Evolutionary conservation across 2,888 invertebrate genomes (phyloP), one percentile per base, ranked within the genome.

Genomic region (Zeuzera pyrina): DNA sequence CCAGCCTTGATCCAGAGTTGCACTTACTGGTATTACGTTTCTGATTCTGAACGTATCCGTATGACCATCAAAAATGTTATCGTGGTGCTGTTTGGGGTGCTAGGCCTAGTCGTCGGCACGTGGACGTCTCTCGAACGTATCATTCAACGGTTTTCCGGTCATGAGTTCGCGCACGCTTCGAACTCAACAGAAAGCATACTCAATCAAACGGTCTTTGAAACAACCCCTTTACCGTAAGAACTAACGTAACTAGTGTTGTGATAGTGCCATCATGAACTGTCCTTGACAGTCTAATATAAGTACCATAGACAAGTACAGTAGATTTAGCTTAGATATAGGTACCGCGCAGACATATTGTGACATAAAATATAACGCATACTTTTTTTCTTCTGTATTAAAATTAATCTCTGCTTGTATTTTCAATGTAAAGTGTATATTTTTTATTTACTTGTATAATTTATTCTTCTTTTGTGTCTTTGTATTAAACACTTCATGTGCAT

Each of bases 1-100:
- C 97, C 97, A 6, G 95, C 97, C 0, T 78, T 95, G 40, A 92
- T 97, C 46, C 92, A 97, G 57, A 87, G 91, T 43, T 89, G 91
- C 63, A 91, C 92, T 0, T 91, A 90, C 62, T 95, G 94, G 93
- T 87, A 89, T 51, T 79, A 86, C 33, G 85, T 84, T 3, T 78
- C 81, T 1, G 85, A 87, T 8, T 57, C 77, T 0, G 83, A 84
- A 34, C 86, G 84, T 42, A 64, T 78, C 3, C 84, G 88, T 45
- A 84, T 90, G 74, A 47, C 88, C 2, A 41, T 85, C 6, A 89
- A 89, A 62, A 90, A 91, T 58, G 70, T 73, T 32, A 68, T 88
- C 4, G 81, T 91, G 2, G 85, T 90, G 0, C 47, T 89, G 1
- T 88, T 91, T 47, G 91, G 91, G 1, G 52, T 87, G 0, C 66